Conservation (phyloP, 2,113 vertebrate species). For the Clarias macrocephalus region DNA sequence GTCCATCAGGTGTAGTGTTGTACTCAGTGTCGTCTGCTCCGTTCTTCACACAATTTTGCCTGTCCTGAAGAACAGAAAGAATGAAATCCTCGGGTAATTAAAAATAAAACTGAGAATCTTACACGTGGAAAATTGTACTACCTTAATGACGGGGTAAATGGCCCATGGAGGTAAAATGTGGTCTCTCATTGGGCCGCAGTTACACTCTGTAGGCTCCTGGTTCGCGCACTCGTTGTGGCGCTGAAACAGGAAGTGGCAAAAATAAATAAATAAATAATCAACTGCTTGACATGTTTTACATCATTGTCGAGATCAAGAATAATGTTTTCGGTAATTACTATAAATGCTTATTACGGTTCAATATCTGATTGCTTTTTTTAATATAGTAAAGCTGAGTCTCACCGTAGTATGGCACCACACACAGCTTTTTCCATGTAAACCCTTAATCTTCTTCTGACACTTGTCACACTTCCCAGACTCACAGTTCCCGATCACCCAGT, state of each 20-base stretch:
- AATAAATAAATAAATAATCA: neutral
- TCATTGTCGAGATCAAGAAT: neutral
- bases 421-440: constrained; percentile 71
- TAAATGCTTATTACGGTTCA: neutral
- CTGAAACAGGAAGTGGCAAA: constrained; percentile 64
- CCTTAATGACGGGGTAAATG: constrained; percentile 84
- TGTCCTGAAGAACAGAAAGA: constrained; percentile 67
- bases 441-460: constrained; percentile 88
- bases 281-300: neutral
- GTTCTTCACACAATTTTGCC: constrained; percentile 71
- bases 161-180: constrained; percentile 88
- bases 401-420: constrained; percentile 89
- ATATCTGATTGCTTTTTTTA: neutral
- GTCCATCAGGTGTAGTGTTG: constrained; percentile 79
- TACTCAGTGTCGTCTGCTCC: constrained; percentile 70
- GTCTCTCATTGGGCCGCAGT: constrained; percentile 82
- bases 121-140: constrained; percentile 49
- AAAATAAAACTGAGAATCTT: too few species aligned
- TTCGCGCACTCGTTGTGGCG: constrained; percentile 82
- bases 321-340: neutral
- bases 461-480: constrained; percentile 78
- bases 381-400: neutral
- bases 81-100: too few species aligned
- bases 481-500: constrained; percentile 84
- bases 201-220: constrained; percentile 70